Evolutionary conservation across 2,888 invertebrate species (phyloP), one percentile per base, ranked within the genome.

Genomic region (Penaeus monodon): DNA sequence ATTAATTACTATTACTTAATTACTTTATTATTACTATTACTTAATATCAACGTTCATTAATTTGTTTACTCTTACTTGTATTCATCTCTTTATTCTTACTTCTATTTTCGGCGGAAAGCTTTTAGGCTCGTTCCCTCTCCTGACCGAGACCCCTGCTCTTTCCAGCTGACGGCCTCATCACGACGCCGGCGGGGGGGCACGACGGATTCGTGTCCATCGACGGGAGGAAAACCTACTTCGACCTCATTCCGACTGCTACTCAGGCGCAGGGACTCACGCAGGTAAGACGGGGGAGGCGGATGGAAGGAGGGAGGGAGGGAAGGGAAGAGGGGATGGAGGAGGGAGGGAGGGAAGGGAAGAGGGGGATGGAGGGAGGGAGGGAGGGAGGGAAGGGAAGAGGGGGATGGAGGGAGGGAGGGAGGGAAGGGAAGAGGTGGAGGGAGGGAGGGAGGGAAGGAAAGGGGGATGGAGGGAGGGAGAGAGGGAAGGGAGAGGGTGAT

Each of bases 211-310:
- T 97, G 27, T 97, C 97, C 44, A 97, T 97, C 87, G 97, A 97
- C 92, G 97, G 97, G 66, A 96, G 97, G 93, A 94, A 97, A 91
- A 97, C 97, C 0, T 97, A 97, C 92, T 94, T 97, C 91, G 96
- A 97, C 93, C 93, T 97, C 73, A 96, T 97, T 92, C 91, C 92
- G 3, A 91, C 91, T 1, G 84, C 89, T 29, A 78, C 86, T 20
- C 12, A 84, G 76, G 64, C 77, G 22, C 77, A 65, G 63, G 76
- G 27, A n/a, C 77, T 57, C 57, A 57, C 57, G 14, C 57, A 57
- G 57, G 57, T 57, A 57, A 20, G 57, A 57, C 1, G 57, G 20
- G 17, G 57, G 17, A 12, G 57, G 10, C 17, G 57, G 57, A 57
- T 0, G 57, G 57, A 57, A 14, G 57, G 57, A 10, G 17, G 17